phyloP scores from a whole-genome alignment of 2,797 vertebrate species.

The Thamnophis elegans region DNA sequence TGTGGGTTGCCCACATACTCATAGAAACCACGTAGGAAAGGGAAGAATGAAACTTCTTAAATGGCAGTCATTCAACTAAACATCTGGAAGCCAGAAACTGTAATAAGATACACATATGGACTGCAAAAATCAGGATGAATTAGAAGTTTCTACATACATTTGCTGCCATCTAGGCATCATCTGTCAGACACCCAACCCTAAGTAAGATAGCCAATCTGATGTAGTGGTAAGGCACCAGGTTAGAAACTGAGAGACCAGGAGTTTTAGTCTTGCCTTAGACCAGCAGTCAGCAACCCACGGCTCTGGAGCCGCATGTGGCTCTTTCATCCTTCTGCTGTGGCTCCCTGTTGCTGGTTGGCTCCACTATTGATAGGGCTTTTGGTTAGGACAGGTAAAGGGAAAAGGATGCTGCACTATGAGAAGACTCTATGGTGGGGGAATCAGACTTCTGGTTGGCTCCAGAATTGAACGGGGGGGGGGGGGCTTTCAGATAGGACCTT shows the following conservation, averaged over 20 bases:
- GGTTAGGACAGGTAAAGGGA: too few species aligned
- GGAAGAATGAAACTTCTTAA: neutral
- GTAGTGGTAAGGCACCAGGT: neutral
- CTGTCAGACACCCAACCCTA: neutral
- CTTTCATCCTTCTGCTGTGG: too few species aligned
- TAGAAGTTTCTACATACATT: neutral
- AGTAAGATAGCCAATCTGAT: neutral
- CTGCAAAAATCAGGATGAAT: neutral
- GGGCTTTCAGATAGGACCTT: too few species aligned
- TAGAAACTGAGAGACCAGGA: neutral
- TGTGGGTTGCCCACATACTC: neutral
- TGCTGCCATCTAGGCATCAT: neutral
- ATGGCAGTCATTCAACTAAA: neutral
- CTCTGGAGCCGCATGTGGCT: too few species aligned
- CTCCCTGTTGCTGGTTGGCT: too few species aligned
- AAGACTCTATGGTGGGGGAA: too few species aligned
- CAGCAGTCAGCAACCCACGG: too few species aligned
- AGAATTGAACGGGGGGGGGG: too few species aligned
- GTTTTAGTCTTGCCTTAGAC: neutral
- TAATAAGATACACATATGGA: neutral
- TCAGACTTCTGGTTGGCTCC: too few species aligned
- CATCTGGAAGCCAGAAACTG: neutral
- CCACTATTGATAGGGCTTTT: too few species aligned
- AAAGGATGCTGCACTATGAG: too few species aligned
- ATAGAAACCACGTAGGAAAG: neutral